phyloP scores from a whole-genome alignment of 2,113 vertebrate genomes.

The Natator depressus region DNA sequence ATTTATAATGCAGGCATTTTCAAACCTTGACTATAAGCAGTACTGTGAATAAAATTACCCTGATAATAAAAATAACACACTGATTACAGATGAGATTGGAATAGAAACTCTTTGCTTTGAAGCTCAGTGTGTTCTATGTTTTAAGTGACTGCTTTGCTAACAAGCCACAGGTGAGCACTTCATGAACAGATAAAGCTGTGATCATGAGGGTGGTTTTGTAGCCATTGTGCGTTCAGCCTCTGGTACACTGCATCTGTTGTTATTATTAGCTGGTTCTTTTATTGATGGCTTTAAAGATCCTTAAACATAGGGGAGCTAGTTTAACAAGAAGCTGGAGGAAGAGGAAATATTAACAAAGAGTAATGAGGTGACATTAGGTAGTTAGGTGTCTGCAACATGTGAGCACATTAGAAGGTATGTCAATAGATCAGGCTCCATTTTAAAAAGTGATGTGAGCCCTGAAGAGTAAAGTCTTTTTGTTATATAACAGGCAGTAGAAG shows the following conservation, averaged over 20 bases:
- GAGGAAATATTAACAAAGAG: conserved; percentile 15
- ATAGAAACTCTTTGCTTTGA: conserved; percentile 25
- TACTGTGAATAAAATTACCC: conserved; percentile 22
- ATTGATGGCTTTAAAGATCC: not conserved
- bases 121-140: not conserved
- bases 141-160: conserved; percentile 15
- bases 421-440: not conserved
- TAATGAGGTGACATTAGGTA: conserved; percentile 22
- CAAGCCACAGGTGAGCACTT: conserved; percentile 46
- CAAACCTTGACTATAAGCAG: conserved; percentile 24
- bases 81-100: conserved; percentile 5
- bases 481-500: conserved; percentile 11
- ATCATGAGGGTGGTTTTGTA: not conserved
- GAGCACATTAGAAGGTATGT: not conserved
- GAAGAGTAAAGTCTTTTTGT: conserved; percentile 25
- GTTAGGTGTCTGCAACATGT: not conserved
- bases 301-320: conserved; percentile 7
- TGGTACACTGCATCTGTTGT: not conserved
- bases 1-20: conserved; percentile 47
- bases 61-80: conserved; percentile 28
- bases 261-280: conserved; percentile 48
- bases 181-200: conserved; percentile 13
- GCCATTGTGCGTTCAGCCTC: not conserved
- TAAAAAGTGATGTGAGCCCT: conserved; percentile 26
- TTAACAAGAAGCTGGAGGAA: conserved; percentile 21